Base-by-base conservation (phyloP, 2,113 vertebrate species). In the Dendrocopos noguchii region DNA sequence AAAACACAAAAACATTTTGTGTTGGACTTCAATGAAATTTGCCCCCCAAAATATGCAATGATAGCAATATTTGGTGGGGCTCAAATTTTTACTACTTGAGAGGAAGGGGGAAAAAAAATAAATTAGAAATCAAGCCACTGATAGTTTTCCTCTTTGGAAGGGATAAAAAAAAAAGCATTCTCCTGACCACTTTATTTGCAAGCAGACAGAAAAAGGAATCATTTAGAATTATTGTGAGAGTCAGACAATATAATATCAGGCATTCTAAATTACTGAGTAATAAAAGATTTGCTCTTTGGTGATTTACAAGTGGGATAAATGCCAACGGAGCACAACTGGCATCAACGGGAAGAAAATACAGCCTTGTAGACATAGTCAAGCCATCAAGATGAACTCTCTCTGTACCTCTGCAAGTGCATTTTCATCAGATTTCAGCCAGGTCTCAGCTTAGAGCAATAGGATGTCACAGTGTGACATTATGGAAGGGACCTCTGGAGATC, bases 251-350 rank as follows among this genome's bases (percentile, higher is more conserved):
- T 12, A 67, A 28, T 5, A 36, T 19, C 21, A 80, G 31, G 44
- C 75, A 53, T 36, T 80, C 56, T 44, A 80, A 61, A 76, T 29
- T 66, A 50, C 22, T 27, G 7, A 11, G 9, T 44, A 80, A 83
- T 66, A 65, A 64, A 60, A 29, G 21, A 44, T 33, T 87, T 36
- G 21, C 13, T 78, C 42, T 74, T 78, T 24, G 16, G 15, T 52
- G 47, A 84, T 84, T 80, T 94, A 88, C 64, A 80, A 56, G 9
- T 56, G 31, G 47, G 75, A 61, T 63, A 94, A 93, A 91, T 10
- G 25, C 24, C 80, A 61, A 27, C 7, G 9, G 66, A 80, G 59
- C 61, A 80, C 65, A 56, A 52, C 70, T 34, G 20, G 42, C 31
- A 80, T 33, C 66, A 80, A 46, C 9, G 33, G 71, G 39, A 53